Evolutionary conservation across 2,113 vertebrate genomes (phyloP), one percentile per base, ranked within the genome.

Genomic region (human): DNA sequence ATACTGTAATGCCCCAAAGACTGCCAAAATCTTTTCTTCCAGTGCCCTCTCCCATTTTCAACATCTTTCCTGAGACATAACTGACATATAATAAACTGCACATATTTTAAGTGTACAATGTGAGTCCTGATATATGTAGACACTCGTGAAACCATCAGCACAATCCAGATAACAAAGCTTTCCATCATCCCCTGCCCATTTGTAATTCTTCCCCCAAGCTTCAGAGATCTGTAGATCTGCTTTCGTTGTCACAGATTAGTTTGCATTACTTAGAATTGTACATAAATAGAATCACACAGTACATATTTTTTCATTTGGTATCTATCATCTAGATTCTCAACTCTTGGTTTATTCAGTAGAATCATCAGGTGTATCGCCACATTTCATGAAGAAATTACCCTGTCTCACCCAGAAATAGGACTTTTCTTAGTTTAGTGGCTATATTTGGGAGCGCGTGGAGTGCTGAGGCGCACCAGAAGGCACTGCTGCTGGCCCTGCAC

Each of bases 251-350:
- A 40, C 17, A n/a, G 22, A 17, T 16, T 25, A 38, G 50, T 22
- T 43, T 45, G 11, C 17, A 38, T 52, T 20, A 93, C 61, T 78
- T 23, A 80, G n/a, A 94, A 93, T 8, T 52, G 25, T 27, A 76
- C 72, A 43, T 6, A 38, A 89, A 45, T 38, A 35, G 57, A 81
- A 75, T 27, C 22, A 68, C 35, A 86, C 2, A 27, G 20, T 6
- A 75, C 11, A 72, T n/a, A 25, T 5, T 61, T 7, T 64, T 90
- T 10, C 40, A 35, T 17, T 38, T 90, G 50, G 27, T 2, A 30
- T 78, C 72, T 96, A 55, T 70, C 84, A 81, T 86, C 78, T 78
- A 91, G 35, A 95, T 23, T 94, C 30, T 92, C 68, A 38, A 68
- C 27, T 78, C 35, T 73, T 93, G 57, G 38, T 90, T 89, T 93